Base-by-base conservation (phyloP, 2,113 vertebrate species). In the Gobiocypris rarus region DNA sequence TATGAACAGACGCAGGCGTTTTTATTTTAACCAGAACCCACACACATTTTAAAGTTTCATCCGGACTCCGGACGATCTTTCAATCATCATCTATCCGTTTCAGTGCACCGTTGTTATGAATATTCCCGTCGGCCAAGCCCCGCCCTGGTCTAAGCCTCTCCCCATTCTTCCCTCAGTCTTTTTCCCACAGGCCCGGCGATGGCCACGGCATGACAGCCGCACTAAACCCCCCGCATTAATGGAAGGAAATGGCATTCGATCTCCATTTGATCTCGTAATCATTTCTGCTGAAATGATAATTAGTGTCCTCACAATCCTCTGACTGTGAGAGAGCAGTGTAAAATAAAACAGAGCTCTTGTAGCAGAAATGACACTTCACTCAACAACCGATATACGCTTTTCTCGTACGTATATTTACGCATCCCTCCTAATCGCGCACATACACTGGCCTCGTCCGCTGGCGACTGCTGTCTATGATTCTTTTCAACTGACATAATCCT, bases 401-500 rank as follows among this genome's bases (percentile, higher is more conserved):
- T 92, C 63, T 59, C 22, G 24, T 65, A 52, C 61, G 19, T 63
- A 82, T 56, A 75, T 63, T 86, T 61, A 87, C 85, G 81, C 82
- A 84, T 82, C 17, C 9, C 81, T 59, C 74, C 75, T 61, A 58
- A 82, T 83, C 89, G 92, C 94, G 93, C 92, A 88, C 91, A 91
- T 83, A 89, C 91, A 92, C 93, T 95, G 93, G 93, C 93, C 92
- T 86, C 90, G 95, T 95, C 93, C 95, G 92, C 94, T 96, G 94
- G 95, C 95, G 95, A 95, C 96, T 94, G 94, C 93, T 93, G 96
- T 95, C 95, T 94, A 90, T 95, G 95, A 99, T 99, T 98, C 97
- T 97, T 99, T 98, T 97, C 95, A 96, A 96, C 95, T 99, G 97
- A 99, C 98, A 98, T 98, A 98, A 99, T 98, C 97, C 97, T 98